These are phyloP conservation scores for Neodiprion pinetum DNA, from an alignment of 1,140 invertebrate species.

Conservation along the genomic window DNA sequence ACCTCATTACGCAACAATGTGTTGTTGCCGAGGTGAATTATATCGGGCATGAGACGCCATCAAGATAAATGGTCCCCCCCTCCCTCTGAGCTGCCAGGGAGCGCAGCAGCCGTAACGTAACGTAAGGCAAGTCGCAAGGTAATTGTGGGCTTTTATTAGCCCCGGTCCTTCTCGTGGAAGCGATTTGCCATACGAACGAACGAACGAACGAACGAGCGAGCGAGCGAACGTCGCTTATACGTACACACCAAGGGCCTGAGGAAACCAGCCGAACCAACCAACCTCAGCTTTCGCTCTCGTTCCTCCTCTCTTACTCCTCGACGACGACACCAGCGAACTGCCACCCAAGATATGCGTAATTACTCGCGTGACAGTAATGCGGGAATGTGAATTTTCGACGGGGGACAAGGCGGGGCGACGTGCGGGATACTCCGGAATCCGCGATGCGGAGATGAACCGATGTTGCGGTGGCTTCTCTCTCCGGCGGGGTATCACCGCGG, in stretches of 20 bases:
- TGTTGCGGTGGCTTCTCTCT: neutral
- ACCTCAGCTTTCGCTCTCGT: neutral
- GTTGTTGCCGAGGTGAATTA: conserved; percentile 63
- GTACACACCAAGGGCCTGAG: neutral
- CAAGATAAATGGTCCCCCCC: conserved; percentile 62
- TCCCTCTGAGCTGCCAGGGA: conserved; percentile 24
- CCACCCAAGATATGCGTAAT: conserved; percentile 43
- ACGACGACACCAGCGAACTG: neutral
- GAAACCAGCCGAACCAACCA: neutral
- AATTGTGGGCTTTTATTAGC: conserved; percentile 65
- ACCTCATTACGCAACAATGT: conserved; percentile 64
- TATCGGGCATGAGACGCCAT: conserved; percentile 61
- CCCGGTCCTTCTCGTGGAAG: conserved; percentile 9
- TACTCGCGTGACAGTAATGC: conserved; percentile 60
- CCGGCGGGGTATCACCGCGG: neutral
- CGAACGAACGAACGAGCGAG: too few relatives aligned
- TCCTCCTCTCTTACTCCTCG: too few relatives aligned
- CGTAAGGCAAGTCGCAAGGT: conserved; percentile 37
- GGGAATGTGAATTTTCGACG: conserved; percentile 48
- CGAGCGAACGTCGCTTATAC: too few relatives aligned
- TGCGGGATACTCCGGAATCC: neutral
- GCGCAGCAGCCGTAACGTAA: too few relatives aligned
- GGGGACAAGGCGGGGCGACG: too few relatives aligned
- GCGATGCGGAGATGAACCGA: neutral
- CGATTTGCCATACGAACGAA: neutral